Evolutionary conservation across 2,797 vertebrate species (phyloP).

Genomic region (Rhadinocentrus ornatus): DNA sequence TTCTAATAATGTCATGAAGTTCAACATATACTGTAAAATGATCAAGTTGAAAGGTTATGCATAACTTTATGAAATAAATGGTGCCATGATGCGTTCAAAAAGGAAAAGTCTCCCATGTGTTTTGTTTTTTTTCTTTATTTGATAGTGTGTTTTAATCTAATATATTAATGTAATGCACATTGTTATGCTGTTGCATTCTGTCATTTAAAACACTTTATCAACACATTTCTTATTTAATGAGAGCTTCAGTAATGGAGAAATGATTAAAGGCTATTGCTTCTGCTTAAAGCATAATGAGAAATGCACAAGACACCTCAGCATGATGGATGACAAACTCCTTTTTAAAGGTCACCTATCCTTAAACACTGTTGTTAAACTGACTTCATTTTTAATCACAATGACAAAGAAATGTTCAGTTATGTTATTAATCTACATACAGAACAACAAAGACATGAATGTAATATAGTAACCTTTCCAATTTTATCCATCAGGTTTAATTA

Average conservation of each 20-base stretch:
- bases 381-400: constrained; percentile 13
- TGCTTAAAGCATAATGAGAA: constrained; percentile 16
- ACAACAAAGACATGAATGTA: constrained; percentile 8
- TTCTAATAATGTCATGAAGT: constrained; percentile 78
- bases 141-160: not conserved
- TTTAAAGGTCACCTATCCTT: constrained; percentile 18
- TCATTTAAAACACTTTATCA: constrained; percentile 22
- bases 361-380: constrained; percentile 12
- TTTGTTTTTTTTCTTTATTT: constrained; percentile 8
- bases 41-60: constrained; percentile 80
- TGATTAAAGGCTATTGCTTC: constrained; percentile 30
- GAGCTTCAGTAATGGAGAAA: constrained; percentile 30
- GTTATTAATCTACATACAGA: constrained; percentile 15
- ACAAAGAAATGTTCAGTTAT: constrained; percentile 14
- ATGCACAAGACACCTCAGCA: constrained; percentile 37
- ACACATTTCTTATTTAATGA: constrained; percentile 13
- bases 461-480: not conserved
- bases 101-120: constrained; percentile 21
- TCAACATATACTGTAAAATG: constrained; percentile 81
- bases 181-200: not conserved
- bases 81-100: constrained; percentile 73
- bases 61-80: constrained; percentile 84
- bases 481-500: not conserved
- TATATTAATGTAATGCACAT: not conserved
- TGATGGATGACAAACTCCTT: constrained; percentile 11